A percentile compares a stretch with the other conserved stretches of the same genome.
phyloP scores from a whole-genome alignment of 2,888 invertebrate genomes.

The Zygogramma bicolorata region DNA sequence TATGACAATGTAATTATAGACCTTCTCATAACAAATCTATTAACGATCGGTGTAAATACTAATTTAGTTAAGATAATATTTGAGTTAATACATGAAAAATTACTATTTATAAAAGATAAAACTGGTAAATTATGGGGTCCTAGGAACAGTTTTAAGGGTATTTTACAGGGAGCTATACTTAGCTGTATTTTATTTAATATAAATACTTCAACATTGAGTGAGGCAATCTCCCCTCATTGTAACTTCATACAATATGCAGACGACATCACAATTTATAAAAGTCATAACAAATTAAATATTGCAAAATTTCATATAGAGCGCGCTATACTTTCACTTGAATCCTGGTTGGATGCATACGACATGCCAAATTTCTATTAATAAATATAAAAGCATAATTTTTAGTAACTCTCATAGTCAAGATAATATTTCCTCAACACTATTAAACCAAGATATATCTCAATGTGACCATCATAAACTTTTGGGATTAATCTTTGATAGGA shows the following conservation, averaged over 20 bases:
- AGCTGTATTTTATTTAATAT: neutral
- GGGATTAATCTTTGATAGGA: neutral
- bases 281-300: neutral
- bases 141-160: neutral
- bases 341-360: neutral
- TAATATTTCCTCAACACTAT: neutral
- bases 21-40: neutral
- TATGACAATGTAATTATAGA: conserved; percentile 23
- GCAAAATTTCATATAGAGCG: neutral
- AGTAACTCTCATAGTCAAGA: neutral
- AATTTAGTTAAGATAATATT: conserved; percentile 1
- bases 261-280: conserved; percentile 5
- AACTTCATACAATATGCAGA: conserved; percentile 12
- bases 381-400: neutral
- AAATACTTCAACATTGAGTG: neutral
- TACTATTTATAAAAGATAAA: neutral
- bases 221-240: neutral
- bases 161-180: neutral
- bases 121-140: neutral
- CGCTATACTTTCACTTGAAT: neutral
- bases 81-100: neutral
- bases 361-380: neutral
- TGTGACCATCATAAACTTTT: neutral
- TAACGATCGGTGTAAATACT: neutral
- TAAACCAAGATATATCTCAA: neutral